Percentiles rank a stretch among this genome's conserved stretches.
Conservation (phyloP, 2,888 invertebrate species). For the Xestia c-nigrum region DNA sequence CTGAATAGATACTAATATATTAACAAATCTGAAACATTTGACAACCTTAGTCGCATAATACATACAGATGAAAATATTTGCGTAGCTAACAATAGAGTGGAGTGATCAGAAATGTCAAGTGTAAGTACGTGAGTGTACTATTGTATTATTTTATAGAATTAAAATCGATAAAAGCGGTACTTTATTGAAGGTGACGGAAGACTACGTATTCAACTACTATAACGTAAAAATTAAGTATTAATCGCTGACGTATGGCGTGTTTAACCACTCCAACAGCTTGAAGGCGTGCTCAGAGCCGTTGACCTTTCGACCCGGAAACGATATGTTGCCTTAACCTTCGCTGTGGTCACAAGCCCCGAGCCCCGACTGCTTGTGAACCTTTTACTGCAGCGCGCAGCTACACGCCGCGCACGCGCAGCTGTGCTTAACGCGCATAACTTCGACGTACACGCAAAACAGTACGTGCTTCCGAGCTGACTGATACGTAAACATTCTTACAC, state of each 20-base stretch:
- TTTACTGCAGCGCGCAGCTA: conserved; percentile 47
- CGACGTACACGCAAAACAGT: conserved; percentile 43
- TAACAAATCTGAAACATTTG: conserved; percentile 20
- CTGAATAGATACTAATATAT: conserved; percentile 5
- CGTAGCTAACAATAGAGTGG: not conserved
- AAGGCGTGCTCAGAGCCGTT: conserved; percentile 68
- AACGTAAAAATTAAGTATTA: conserved; percentile 22
- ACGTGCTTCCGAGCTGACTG: conserved; percentile 51
- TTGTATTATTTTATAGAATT: conserved; percentile 20
- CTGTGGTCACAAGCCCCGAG: conserved; percentile 32
- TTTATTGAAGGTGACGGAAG: conserved; percentile 1
- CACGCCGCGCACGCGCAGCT: conserved; percentile 19
- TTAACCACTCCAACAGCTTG: conserved; percentile 40
- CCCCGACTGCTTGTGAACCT: conserved; percentile 27
- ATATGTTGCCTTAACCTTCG: conserved; percentile 75
- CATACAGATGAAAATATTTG: conserved; percentile 30
- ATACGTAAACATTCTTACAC: conserved; percentile 58
- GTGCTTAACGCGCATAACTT: conserved; percentile 40
- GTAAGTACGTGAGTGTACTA: not conserved
- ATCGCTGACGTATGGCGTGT: conserved; percentile 33
- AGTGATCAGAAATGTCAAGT: conserved; percentile 9
- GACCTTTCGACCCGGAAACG: conserved; percentile 80
- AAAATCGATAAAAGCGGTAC: conserved; percentile 1
- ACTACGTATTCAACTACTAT: conserved; percentile 1
- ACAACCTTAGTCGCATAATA: conserved; percentile 1